These are phyloP conservation scores for Enteromius viviparus DNA, from an alignment of 2,797 vertebrate species.

Conservation along the genomic window DNA sequence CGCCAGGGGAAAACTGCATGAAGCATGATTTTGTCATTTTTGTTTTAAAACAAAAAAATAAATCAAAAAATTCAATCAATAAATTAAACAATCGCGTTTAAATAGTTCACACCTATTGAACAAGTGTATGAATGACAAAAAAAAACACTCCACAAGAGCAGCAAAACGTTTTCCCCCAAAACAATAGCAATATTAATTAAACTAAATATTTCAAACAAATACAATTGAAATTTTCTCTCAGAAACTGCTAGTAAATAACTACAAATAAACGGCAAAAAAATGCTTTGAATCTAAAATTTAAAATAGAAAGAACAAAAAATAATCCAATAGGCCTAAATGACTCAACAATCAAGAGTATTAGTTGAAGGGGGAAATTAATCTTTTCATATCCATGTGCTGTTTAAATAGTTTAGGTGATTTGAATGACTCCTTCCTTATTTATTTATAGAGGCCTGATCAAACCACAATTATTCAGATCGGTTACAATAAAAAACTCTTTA, in stretches of 20 bases:
- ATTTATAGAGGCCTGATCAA: neutral
- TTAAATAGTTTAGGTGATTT: neutral
- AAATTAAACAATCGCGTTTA: too few relatives aligned
- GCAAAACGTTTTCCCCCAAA: neutral
- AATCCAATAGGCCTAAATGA: too few relatives aligned
- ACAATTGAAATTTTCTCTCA: too few relatives aligned
- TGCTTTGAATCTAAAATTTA: too few relatives aligned
- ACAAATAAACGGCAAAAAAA: too few relatives aligned
- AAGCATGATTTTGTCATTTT: neutral
- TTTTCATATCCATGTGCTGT: too few relatives aligned
- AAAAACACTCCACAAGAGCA: neutral
- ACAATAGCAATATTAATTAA: neutral
- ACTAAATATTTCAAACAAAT: neutral
- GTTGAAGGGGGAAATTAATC: neutral
- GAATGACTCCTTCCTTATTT: neutral
- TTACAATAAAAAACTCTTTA: neutral
- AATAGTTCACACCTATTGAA: neutral
- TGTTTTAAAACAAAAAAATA: too few relatives aligned
- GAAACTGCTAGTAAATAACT: too few relatives aligned
- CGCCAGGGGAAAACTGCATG: too few relatives aligned
- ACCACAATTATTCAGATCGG: neutral
- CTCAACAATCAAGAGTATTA: neutral
- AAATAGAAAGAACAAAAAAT: too few relatives aligned
- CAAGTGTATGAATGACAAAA: neutral
- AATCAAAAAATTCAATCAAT: too few relatives aligned